Conservation (phyloP, 92 coral and sea anemone genomes). For the Chrysogorgia sp. region DNA sequence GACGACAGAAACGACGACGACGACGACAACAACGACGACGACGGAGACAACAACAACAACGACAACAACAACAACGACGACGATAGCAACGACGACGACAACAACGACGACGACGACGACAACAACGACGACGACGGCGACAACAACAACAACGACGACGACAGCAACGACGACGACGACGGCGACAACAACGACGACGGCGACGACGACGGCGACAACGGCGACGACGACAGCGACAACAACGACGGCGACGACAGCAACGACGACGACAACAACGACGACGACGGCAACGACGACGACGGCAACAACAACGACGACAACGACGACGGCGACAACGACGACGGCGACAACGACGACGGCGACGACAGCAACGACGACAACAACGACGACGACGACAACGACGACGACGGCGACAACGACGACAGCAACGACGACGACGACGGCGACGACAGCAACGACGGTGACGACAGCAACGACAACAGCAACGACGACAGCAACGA, state of each 20-base stretch:
- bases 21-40: neutral
- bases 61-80: neutral
- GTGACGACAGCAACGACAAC: neutral
- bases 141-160: too few relatives aligned
- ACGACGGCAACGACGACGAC: neutral
- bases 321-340: constrained; percentile 21
- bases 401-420: too few relatives aligned
- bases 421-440: too few relatives aligned
- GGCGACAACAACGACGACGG: too few relatives aligned
- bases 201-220: neutral
- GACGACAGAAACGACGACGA: neutral
- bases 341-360: neutral
- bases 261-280: neutral
- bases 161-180: too few relatives aligned
- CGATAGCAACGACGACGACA: neutral
- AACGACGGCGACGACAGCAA: neutral
- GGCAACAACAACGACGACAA: neutral
- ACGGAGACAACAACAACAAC: neutral
- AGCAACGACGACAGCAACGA: too few relatives aligned
- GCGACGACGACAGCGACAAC: neutral
- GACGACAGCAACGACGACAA: neutral
- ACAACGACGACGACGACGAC: neutral
- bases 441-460: too few relatives aligned
- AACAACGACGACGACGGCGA: neutral
- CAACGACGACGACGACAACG: too few relatives aligned